Evolutionary conservation across 2,113 vertebrate genomes (phyloP).

Genomic region (Myodes glareolus): DNA sequence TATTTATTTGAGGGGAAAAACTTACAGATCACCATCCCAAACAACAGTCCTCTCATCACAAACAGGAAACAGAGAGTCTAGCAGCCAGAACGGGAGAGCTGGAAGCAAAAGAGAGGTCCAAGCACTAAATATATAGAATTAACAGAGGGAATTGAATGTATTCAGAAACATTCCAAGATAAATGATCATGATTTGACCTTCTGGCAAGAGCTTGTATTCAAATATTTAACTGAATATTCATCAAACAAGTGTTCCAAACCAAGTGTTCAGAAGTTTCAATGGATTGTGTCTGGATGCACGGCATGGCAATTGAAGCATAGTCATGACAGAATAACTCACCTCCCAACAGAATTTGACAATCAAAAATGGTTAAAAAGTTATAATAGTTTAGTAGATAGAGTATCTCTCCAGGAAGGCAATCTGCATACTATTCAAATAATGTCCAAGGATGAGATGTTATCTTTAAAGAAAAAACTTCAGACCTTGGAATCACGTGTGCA

Average conservation of each 20-base stretch:
- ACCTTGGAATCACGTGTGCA: too few species aligned
- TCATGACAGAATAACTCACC: slow-evolving; percentile 95
- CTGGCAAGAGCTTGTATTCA: slow-evolving; percentile 93
- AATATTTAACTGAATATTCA: slow-evolving; percentile 96
- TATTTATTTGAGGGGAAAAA: too few species aligned
- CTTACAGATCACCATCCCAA: too few species aligned
- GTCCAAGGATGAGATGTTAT: too few species aligned
- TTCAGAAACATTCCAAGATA: slow-evolving; percentile 92
- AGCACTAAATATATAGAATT: slow-evolving; percentile 89
- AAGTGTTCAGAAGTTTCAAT: slow-evolving; percentile 94
- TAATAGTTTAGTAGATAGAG: too few species aligned
- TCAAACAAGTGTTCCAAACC: slow-evolving; percentile 93
- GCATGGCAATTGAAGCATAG: slow-evolving; percentile 95
- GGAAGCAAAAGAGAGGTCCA: slow-evolving; percentile 84
- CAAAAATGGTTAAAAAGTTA: too few species aligned
- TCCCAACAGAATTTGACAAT: slow-evolving; percentile 87
- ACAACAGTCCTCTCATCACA: too few species aligned
- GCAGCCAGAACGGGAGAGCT: too few species aligned
- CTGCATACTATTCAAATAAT: too few species aligned
- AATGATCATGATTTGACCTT: slow-evolving; percentile 91
- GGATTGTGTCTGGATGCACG: slow-evolving; percentile 96
- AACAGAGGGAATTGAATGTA: slow-evolving; percentile 86
- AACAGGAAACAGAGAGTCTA: too few species aligned
- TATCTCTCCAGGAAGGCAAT: too few species aligned
- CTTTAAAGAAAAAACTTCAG: too few species aligned